Evolutionary conservation across 1,140 invertebrate genomes (phyloP), one percentile per base, ranked within the genome.

Genomic region (Apis florea): DNA sequence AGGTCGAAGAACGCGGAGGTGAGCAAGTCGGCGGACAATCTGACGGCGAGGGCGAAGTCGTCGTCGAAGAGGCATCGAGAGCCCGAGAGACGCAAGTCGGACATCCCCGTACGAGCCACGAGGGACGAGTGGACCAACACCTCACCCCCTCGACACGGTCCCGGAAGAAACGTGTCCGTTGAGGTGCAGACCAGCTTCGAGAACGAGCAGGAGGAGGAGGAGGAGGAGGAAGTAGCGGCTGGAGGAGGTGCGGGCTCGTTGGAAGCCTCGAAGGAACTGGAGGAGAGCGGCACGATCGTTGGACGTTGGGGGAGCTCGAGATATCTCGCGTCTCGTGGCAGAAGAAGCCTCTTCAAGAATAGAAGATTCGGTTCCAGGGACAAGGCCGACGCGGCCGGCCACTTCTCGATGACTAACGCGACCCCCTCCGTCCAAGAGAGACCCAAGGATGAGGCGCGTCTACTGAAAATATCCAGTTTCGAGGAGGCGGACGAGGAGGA

Each of bases 121-220:
- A 89, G 21, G 17, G 92, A 93, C 79, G 92, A 93, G 79, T 93
- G 89, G 77, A 93, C 93, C 4, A 94, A 93, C 54, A 94, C 93
- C 0, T 90, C 92, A 40, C 92, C 92, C 0, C 92, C 92, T 0
- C 79, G 83, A 3, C 83, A 84, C 8, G 93, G 90, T 70, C 78
- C 85, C 2, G 87, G 90, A 19, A 88, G 75, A 21, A 92, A 89
- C 54, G 89, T 93, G 51, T 94, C 92, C 3, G 91, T 93, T 1
- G 76, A 92, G 58, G 91, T 93, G 40, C 93, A 93, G 82, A 93
- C 93, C 19, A 92, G 90, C 67, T 91, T 93, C 24, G 91, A 93
- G 1, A 90, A 92, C 13, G 31, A n/a, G n/a, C n/a, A n/a, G n/a
- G n/a, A n/a, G n/a, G n/a, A n/a, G n/a, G n/a, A n/a, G n/a, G 12